These are phyloP conservation scores for Ricordea florida DNA, from an alignment of 92 coral and sea anemone species.

Conservation along the genomic window DNA sequence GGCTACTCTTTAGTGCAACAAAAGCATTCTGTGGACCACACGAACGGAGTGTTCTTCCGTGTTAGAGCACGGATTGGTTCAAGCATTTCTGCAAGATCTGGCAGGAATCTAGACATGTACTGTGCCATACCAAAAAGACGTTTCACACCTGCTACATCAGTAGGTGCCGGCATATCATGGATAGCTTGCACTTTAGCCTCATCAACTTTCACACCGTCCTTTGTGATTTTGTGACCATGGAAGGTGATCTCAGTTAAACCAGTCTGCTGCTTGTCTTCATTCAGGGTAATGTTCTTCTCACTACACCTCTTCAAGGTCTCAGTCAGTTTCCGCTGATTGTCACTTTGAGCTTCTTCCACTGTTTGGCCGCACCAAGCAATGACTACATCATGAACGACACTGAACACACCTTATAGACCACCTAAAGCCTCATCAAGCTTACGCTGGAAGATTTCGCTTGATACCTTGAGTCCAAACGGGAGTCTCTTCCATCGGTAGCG, in stretches of 20 bases:
- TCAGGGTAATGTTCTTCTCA: constrained; percentile 11
- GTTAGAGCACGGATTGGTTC: constrained; percentile 44
- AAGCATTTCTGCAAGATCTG: constrained; percentile 31
- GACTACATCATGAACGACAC: constrained; percentile 25
- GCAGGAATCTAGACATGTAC: constrained; percentile 43
- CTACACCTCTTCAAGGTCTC: constrained; percentile 9
- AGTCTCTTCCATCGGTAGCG: constrained; percentile 26
- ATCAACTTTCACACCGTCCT: constrained; percentile 40
- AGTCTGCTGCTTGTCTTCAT: constrained; percentile 7
- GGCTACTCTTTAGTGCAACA: not conserved
- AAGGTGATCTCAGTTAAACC: constrained; percentile 6
- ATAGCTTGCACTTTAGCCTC: constrained; percentile 44
- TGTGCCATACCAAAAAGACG: constrained; percentile 56
- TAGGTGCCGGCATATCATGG: constrained; percentile 49
- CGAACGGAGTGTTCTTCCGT: no score
- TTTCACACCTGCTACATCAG: constrained; percentile 29
- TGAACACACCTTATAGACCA: constrained; percentile 21
- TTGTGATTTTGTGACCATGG: constrained; percentile 45
- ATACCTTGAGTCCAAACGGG: constrained; percentile 30
- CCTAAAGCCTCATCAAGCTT: constrained; percentile 20
- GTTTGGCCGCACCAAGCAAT: constrained; percentile 16
- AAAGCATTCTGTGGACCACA: constrained; percentile 48
- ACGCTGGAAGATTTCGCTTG: constrained; percentile 8
- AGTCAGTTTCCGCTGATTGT: constrained; percentile 7
- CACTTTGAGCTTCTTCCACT: not conserved